A percentile compares a stretch with the other conserved stretches of the same genome.
These are phyloP conservation scores for Spongia lamella DNA, from an alignment of 37 sponge, comb jelly and placozoan genomes.

Conservation along the genomic window DNA sequence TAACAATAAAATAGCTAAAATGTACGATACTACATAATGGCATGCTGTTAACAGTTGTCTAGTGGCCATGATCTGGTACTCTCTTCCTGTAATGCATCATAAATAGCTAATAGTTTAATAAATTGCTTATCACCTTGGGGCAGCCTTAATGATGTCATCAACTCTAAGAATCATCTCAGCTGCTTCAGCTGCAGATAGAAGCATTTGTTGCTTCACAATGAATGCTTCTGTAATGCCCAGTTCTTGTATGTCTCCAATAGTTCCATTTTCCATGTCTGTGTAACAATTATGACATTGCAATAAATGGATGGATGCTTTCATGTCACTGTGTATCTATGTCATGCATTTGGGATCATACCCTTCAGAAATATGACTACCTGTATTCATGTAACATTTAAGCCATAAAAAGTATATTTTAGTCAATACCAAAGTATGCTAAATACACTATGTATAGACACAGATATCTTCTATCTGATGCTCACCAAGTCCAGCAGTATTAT, in stretches of 20 bases:
- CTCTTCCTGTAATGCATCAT: conserved; percentile 9
- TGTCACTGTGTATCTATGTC: too few relatives aligned
- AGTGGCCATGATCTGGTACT: conserved; percentile 28
- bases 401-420: too few relatives aligned
- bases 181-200: conserved; percentile 91
- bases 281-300: too few relatives aligned
- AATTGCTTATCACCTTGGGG: conserved; percentile 69
- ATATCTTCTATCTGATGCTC: background rate
- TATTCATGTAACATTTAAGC: too few relatives aligned
- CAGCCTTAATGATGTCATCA: conserved; percentile 89
- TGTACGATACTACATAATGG: too few relatives aligned
- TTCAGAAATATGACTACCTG: too few relatives aligned
- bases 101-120: background rate
- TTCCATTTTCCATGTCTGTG: conserved; percentile 77
- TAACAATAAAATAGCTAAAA: too few relatives aligned
- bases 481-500: conserved; percentile 82
- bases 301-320: too few relatives aligned
- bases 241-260: conserved; percentile 86
- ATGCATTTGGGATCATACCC: too few relatives aligned
- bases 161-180: conserved; percentile 98
- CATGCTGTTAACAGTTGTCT: background rate
- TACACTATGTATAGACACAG: too few relatives aligned
- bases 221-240: conserved; percentile 93
- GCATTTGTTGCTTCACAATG: conserved; percentile 89
- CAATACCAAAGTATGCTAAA: too few relatives aligned